Conservation (phyloP, 2,113 vertebrate genomes). For the Ptilonorhynchus violaceus region DNA sequence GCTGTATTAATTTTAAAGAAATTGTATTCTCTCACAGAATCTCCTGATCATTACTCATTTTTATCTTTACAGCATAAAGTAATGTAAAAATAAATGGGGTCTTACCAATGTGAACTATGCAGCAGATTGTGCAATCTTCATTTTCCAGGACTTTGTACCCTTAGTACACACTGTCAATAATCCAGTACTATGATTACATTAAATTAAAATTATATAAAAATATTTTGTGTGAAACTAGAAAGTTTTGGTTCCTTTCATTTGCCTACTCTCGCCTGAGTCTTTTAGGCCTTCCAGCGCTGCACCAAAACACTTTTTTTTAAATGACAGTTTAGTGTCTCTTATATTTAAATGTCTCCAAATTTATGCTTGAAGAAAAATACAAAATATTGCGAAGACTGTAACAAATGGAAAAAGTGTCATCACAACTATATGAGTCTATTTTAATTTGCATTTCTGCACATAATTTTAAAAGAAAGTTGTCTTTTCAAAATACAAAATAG, state of each 20-base stretch:
- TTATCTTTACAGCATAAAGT: neutral
- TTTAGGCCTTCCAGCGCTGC: constrained; percentile 38
- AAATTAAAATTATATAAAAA: constrained; percentile 18
- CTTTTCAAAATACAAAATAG: constrained; percentile 19
- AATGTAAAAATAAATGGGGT: neutral
- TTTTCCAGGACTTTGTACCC: neutral
- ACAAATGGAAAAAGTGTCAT: constrained; percentile 57
- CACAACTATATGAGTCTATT: constrained; percentile 41
- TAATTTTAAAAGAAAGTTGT: constrained; percentile 30
- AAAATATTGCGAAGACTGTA: constrained; percentile 50
- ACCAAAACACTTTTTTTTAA: constrained; percentile 46
- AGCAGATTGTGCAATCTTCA: neutral
- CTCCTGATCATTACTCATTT: neutral
- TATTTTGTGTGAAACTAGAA: constrained; percentile 22
- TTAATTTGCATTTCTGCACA: constrained; percentile 48
- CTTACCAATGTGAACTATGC: neutral
- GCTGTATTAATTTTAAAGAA: neutral
- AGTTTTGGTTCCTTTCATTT: constrained; percentile 39
- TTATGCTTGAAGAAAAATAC: constrained; percentile 59
- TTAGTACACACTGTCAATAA: neutral
- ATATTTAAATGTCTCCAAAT: constrained; percentile 50
- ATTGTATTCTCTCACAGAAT: neutral
- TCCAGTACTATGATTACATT: neutral
- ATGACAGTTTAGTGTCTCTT: constrained; percentile 50
- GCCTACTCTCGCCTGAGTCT: neutral